Evolutionary conservation across 2,888 invertebrate genomes (phyloP).

Genomic region (Exephanes ischioxanthus): DNA sequence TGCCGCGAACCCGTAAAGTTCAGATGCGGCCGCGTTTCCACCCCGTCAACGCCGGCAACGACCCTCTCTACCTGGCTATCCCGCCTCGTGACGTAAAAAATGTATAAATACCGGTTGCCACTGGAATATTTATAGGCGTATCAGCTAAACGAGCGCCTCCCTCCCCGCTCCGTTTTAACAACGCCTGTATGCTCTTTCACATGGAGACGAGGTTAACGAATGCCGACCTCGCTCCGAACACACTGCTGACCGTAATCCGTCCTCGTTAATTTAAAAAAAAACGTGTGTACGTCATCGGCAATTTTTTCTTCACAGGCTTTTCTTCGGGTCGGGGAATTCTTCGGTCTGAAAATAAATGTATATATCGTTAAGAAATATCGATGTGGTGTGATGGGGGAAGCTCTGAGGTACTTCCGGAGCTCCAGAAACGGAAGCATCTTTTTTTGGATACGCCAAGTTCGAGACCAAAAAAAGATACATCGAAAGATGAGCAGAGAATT

Average conservation of each 20-base stretch:
- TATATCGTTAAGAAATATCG: background rate
- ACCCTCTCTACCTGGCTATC: conserved; percentile 13
- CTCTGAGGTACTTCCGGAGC: too few species aligned
- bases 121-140: conserved; percentile 47
- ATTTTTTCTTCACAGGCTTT: background rate
- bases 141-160: conserved; percentile 28
- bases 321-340: background rate
- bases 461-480: too few species aligned
- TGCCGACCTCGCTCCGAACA: background rate
- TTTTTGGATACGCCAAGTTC: too few species aligned
- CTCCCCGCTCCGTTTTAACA: background rate
- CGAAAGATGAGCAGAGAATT: background rate
- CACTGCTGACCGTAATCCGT: conserved; percentile 2
- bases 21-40: conserved; percentile 47
- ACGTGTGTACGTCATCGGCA: background rate
- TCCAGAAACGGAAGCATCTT: too few species aligned
- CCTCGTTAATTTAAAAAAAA: background rate
- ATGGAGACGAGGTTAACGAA: background rate
- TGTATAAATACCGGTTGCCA: conserved; percentile 54
- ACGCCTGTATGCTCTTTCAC: background rate
- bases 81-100: conserved; percentile 40
- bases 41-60: conserved; percentile 54
- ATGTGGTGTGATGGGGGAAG: too few species aligned
- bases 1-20: conserved; percentile 51
- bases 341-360: background rate